Base-by-base conservation (phyloP, 2,888 invertebrate genomes). In the Tachina fera region DNA sequence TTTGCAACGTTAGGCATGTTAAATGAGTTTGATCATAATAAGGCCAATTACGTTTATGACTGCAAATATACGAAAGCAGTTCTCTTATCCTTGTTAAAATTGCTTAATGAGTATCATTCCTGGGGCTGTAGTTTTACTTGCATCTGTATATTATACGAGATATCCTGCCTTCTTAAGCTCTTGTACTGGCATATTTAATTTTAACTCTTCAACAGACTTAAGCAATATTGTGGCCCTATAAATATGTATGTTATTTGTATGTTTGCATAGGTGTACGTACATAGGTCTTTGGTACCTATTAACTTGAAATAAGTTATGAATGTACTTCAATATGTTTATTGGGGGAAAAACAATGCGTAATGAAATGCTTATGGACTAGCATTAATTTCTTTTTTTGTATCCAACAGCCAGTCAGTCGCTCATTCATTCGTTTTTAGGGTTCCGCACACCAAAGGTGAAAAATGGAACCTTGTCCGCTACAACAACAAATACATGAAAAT, bases 191-290 rank as follows among this genome's bases (percentile, higher is more conserved):
- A 65, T 65, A 51, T 51, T 51, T 16, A 79, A 72, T 71, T 79
- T 45, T 72, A 56, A 56, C 63, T 72, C 79, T 79, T 79, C 47
- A 80, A 41, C 13, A 49, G 63, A 47, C 51, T 71, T n/a, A 63
- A 79, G 63, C 39, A 71, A 71, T 71, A 31, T 71, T 45, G 11
- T 65, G 1, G 6, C 9, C 6, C 19, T 22, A 13, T 51, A 56
- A 22, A 6, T 72, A 56, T 53, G 43, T 58, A 47, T n/a, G 16
- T 49, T 16, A n/a, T 5, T 51, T 0, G 16, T 53, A 19, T 10
- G 19, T 19, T 4, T 31, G 31, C 4, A 31, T 31, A 31, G 4
- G 4, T 31, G 3, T 31, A 47, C 16, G 31, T 49, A 31, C n/a
- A n/a, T n/a, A n/a, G n/a, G n/a, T n/a, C n/a, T 49, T n/a, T 53